A percentile compares a stretch with the other conserved stretches of the same genome.
phyloP scores from a whole-genome alignment of 2,113 vertebrate species.

The Corythoichthys haematopterus region DNA sequence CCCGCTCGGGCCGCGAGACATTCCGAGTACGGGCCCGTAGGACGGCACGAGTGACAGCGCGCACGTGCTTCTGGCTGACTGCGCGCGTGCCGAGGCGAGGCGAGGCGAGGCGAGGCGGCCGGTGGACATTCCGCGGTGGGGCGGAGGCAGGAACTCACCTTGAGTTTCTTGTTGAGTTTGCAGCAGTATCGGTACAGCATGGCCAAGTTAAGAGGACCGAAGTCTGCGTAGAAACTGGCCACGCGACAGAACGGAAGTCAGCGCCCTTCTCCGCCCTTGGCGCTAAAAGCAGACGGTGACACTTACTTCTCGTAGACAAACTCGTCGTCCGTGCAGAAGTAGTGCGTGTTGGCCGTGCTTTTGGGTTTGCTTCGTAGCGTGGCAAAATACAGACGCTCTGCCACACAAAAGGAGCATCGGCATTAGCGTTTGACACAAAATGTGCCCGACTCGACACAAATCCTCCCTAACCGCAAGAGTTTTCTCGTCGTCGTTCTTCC shows the following conservation, averaged over 20 bases:
- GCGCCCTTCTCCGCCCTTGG: neutral
- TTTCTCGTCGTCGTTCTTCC: too few relatives aligned
- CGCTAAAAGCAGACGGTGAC: neutral
- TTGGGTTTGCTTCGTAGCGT: conserved; percentile 92
- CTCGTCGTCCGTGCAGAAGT: conserved; percentile 95
- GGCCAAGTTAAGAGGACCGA: conserved; percentile 91
- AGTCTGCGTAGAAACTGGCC: conserved; percentile 83
- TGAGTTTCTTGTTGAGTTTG: conserved; percentile 96
- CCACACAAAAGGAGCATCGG: neutral
- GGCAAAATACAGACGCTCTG: conserved; percentile 83
- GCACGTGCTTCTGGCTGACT: neutral
- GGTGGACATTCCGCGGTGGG: conserved; percentile 46
- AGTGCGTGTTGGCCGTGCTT: conserved; percentile 91
- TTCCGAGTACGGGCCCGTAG: too few relatives aligned
- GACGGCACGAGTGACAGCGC: too few relatives aligned
- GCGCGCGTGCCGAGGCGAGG: neutral
- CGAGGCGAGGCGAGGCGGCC: conserved; percentile 19
- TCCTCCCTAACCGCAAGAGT: too few relatives aligned
- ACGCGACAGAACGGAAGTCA: neutral
- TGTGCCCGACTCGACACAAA: too few relatives aligned
- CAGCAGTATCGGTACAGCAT: conserved; percentile 95
- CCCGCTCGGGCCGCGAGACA: too few relatives aligned
- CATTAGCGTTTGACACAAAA: too few relatives aligned
- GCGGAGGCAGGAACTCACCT: conserved; percentile 75
- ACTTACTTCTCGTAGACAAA: conserved; percentile 97